Percentiles rank a stretch among this genome's conserved stretches.
Evolutionary conservation across 1,140 invertebrate species (phyloP).

Genomic region (Tetramorium simillimum): DNA sequence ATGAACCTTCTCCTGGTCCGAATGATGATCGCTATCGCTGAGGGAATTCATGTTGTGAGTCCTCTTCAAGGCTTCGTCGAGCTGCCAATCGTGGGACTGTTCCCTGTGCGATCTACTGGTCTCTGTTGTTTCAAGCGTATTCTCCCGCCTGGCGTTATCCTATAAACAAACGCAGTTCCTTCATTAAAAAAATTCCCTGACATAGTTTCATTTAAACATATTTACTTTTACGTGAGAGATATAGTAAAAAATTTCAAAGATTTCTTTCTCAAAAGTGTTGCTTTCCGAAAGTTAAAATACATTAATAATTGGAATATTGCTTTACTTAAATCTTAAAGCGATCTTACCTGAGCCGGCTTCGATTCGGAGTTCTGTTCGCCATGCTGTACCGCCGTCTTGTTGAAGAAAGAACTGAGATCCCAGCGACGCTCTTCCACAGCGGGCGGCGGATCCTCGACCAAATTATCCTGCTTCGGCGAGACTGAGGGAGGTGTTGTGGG

Average conservation of each 20-base stretch:
- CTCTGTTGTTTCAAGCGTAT: conserved; percentile 58
- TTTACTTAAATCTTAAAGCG: background rate
- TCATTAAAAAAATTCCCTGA: background rate
- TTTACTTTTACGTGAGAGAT: background rate
- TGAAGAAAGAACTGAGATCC: conserved; percentile 86
- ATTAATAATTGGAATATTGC: background rate
- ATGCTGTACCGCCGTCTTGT: conserved; percentile 74
- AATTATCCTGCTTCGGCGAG: conserved; percentile 76
- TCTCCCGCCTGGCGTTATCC: conserved; percentile 64
- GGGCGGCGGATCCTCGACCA: conserved; percentile 79
- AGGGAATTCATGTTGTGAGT: conserved; percentile 73
- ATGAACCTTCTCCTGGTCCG: conserved; percentile 78
- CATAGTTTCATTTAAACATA: background rate
- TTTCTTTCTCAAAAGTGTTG: background rate
- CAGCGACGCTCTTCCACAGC: conserved; percentile 83
- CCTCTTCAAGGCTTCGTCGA: conserved; percentile 77
- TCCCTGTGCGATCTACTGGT: conserved; percentile 53
- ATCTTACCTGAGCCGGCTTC: conserved; percentile 77
- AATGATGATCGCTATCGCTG: conserved; percentile 80
- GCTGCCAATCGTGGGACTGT: conserved; percentile 76
- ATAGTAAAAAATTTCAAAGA: background rate
- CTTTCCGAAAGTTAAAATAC: background rate
- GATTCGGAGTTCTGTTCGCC: conserved; percentile 76
- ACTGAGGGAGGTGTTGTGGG: conserved; percentile 80
- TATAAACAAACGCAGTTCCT: background rate